Evolutionary conservation across 2,888 invertebrate species (phyloP), one percentile per base, ranked within the genome.

Genomic region (Calliscelio sp.): DNA sequence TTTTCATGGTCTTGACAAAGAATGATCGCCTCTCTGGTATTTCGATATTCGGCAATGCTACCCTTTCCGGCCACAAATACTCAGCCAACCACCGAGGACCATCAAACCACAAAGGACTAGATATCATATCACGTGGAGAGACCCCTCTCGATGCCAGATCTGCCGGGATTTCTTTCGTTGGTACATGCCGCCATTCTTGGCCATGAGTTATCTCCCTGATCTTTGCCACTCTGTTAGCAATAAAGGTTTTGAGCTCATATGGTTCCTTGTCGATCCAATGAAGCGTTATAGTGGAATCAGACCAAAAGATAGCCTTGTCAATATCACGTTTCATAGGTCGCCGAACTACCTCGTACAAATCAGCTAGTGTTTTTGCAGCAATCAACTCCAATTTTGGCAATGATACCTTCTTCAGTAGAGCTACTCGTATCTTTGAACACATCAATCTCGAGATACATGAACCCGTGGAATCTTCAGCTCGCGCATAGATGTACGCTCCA

Each of bases 381-480:
- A 84, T 78, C 10, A 87, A 49, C 55, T 85, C 87, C 14, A 84
- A 59, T 20, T 84, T 66, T 2, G 84, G 85, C n/a, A 85, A 83
- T 0, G 83, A 75, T 3, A 46, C 11, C 1, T 10, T 63, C 22
- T 82, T 85, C 5, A 84, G 8, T 1, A 84, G 85, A 0, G 85
- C 77, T 0, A 86, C 78, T 8, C 83, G 75, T 0, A 84, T 82
- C 35, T 85, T 85, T 10, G 66, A 32, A 11, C 63, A 65, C 4
- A 65, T 46, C 63, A 65, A 28, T 41, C 46, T 46, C 16, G 35
- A 18, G 0, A n/a, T 35, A 41, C 44, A 44, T 1, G 7, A 10
- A 1, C 61, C 61, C 14, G 22, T 8, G 2, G 22, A 25, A 68
- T 68, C 32, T 38, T 53, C 38, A 24, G 53, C n/a, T 24, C 68